A percentile compares a stretch with the other conserved stretches of the same genome.
phyloP scores from a whole-genome alignment of 2,888 invertebrate genomes.

The Pilophorus perplexus region DNA sequence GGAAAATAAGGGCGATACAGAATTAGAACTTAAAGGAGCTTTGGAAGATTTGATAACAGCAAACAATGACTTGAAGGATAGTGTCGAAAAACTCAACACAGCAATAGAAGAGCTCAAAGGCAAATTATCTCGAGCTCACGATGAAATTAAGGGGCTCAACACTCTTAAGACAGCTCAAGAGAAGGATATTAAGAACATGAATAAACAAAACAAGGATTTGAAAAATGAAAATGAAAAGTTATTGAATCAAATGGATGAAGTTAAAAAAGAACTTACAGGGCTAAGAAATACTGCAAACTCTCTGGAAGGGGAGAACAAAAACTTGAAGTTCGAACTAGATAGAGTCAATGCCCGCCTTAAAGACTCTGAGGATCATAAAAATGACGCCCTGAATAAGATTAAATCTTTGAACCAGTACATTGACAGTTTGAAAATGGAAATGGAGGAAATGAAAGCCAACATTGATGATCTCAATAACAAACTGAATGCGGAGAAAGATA shows the following conservation, averaged over 20 bases:
- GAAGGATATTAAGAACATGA: constrained; percentile 4
- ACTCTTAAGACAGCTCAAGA: constrained; percentile 1
- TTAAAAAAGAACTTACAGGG: constrained; percentile 21
- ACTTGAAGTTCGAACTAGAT: constrained; percentile 6
- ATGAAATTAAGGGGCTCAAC: constrained; percentile 28
- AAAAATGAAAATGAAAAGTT: constrained; percentile 27
- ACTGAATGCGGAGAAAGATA: not conserved
- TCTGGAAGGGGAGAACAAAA: constrained; percentile 28
- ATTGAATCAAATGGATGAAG: constrained; percentile 16
- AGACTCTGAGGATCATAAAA: not conserved
- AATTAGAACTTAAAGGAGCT: not conserved
- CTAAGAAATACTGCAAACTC: constrained; percentile 11
- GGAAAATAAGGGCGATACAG: constrained; percentile 13
- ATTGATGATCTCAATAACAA: constrained; percentile 12
- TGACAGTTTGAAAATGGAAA: constrained; percentile 9
- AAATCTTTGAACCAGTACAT: constrained; percentile 9
- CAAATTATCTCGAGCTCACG: constrained; percentile 10
- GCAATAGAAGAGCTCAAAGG: constrained; percentile 32
- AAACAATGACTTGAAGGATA: constrained; percentile 33
- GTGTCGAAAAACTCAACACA: constrained; percentile 4
- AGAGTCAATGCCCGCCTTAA: not conserved
- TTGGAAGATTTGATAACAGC: constrained; percentile 27
- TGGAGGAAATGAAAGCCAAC: constrained; percentile 12
- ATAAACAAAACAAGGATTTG: constrained; percentile 14
- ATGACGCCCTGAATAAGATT: not conserved